phyloP scores from a whole-genome alignment of 2,797 vertebrate species.

The Myotis pilosus region DNA sequence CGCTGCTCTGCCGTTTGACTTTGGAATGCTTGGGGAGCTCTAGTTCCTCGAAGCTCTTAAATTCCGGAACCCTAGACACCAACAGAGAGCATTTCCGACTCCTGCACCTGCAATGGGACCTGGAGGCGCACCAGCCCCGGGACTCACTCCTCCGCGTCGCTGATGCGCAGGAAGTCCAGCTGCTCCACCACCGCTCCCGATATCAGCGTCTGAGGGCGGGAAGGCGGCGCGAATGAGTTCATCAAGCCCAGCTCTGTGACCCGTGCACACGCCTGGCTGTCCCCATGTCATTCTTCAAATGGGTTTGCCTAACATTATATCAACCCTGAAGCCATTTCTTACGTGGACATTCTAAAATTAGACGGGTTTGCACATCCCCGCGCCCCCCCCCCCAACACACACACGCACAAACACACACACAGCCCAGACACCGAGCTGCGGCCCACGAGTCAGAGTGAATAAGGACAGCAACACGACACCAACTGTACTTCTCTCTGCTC shows the following conservation, averaged over 20 bases:
- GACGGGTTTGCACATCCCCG: background rate
- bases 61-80: constrained; percentile 90
- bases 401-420: background rate
- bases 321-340: background rate
- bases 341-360: background rate
- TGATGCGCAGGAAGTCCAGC: constrained; percentile 95
- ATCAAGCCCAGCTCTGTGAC: background rate
- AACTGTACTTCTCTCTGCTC: background rate
- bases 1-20: constrained; percentile 96
- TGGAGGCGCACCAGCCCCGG: background rate
- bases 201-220: constrained; percentile 91
- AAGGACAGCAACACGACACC: background rate
- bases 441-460: background rate
- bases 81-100: constrained; percentile 30
- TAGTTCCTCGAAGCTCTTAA: constrained; percentile 96
- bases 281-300: rapidly evolving
- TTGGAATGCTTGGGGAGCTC: constrained; percentile 97
- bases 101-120: background rate
- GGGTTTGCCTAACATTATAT: rapidly evolving
- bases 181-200: constrained; percentile 97
- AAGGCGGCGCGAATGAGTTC: background rate
- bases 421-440: background rate
- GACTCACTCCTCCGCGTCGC: constrained; percentile 93
- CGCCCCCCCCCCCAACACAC: background rate
- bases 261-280: rapidly evolving